Conservation (phyloP, 2,797 vertebrate species). For the Lagothrix lagotricha region DNA sequence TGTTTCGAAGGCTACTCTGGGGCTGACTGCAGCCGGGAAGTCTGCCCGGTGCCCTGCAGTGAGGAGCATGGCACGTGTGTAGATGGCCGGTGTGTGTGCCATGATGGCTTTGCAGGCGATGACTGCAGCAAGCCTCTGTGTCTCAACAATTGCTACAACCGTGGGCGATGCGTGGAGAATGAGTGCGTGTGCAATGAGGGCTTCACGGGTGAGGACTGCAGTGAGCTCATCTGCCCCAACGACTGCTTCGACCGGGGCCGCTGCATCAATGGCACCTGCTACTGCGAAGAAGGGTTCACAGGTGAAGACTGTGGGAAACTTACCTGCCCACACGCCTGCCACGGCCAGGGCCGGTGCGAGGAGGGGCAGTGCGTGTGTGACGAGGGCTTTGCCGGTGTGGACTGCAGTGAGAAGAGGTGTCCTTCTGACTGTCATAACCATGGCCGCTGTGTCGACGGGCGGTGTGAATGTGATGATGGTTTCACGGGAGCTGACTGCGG, state of each 20-base stretch:
- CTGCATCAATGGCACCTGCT: constrained; percentile 95
- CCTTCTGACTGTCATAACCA: constrained; percentile 90
- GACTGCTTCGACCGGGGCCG: constrained; percentile 96
- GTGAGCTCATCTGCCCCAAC: constrained; percentile 95
- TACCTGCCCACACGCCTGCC: constrained; percentile 92
- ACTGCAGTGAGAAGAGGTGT: constrained; percentile 92
- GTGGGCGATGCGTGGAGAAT: constrained; percentile 92
- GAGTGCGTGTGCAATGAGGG: constrained; percentile 94
- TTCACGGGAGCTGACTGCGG: constrained; percentile 91
- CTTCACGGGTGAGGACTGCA: constrained; percentile 95
- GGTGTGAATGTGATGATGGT: constrained; percentile 93
- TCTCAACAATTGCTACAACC: constrained; percentile 92
- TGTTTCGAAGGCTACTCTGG: constrained; percentile 95
- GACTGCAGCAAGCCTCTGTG: constrained; percentile 93
- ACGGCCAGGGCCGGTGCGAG: constrained; percentile 89
- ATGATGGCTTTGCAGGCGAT: constrained; percentile 90
- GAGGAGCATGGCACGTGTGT: constrained; percentile 91
- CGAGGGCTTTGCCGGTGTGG: constrained; percentile 90
- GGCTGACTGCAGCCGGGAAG: constrained; percentile 90
- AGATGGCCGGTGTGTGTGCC: constrained; percentile 91
- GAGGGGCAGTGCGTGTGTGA: constrained; percentile 93
- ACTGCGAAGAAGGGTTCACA: constrained; percentile 92
- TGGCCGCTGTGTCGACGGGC: constrained; percentile 91
- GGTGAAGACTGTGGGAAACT: constrained; percentile 94
- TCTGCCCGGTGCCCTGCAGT: constrained; percentile 91